Evolutionary conservation across 2,113 vertebrate genomes (phyloP), one percentile per base, ranked within the genome.

Genomic region (Serinus canaria): DNA sequence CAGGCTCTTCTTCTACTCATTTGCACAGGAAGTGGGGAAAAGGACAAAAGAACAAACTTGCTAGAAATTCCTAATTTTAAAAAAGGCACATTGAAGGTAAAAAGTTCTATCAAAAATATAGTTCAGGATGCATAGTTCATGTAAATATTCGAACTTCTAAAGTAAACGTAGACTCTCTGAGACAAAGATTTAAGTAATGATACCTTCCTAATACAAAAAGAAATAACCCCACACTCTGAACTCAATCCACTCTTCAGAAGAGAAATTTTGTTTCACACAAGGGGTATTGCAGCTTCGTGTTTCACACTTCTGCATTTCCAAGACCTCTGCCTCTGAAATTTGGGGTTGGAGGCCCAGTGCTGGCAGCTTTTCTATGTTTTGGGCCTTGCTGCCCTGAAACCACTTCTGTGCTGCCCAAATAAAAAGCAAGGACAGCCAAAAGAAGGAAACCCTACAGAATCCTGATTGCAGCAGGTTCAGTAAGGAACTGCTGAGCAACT

Each of bases 401-500:
- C 2, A 2, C 9, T 58, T 74, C 50, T 74, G 46, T 46, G 68
- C n/a, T 70, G 55, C 47, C 43, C 35, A 77, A 59, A 39, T 31
- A n/a, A 60, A 89, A 86, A 17, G 10, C 1, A 5, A 30, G 55
- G 30, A 43, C 77, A 87, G 43, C 17, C 2, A 2, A 46, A 63
- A 50, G 33, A 39, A 82, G 52, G 55, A 80, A 92, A 50, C 30
- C n/a, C 28, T 25, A 11, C 33, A 35, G 72, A 76, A 83, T 15
- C 68, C 66, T 78, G 13, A 27, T 23, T 86, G 47, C 86, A 80
- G 62, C 4, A 47, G 44, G 55, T 68, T 64, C 62, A 74, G 56
- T 21, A 27, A 83, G 81, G 62, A 89, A 70, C 52, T 92, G 92
- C 90, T 94, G 77, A 94, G 89, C 28, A 74, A 81, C 19, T 55